These are phyloP conservation scores for Urechis unicinctus DNA, from an alignment of 2,888 invertebrate species.

Conservation along the genomic window DNA sequence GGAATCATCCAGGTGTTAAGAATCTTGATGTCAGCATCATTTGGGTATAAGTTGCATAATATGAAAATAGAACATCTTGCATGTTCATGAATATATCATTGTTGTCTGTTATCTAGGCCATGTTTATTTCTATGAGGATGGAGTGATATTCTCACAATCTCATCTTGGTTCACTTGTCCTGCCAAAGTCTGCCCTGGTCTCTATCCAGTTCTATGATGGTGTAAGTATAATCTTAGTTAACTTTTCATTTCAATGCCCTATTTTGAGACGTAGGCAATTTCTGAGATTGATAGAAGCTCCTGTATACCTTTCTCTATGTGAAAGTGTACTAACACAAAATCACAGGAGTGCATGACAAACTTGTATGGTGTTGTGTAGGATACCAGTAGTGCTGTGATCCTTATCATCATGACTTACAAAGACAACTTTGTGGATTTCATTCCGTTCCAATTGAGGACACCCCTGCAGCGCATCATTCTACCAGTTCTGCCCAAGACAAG, in stretches of 20 bases:
- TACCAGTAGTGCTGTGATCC: conserved; percentile 27
- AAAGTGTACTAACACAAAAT: too few species aligned
- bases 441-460: conserved; percentile 28
- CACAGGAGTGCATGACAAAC: too few species aligned
- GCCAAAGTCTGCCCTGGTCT: conserved; percentile 26
- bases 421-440: conserved; percentile 20
- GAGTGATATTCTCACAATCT: conserved; percentile 26
- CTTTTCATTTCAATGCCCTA: neutral
- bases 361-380: conserved; percentile 26
- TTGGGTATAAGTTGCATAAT: too few species aligned
- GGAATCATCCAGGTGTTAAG: too few species aligned
- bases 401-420: conserved; percentile 28
- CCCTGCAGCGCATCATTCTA: conserved; percentile 25
- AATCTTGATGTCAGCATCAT: too few species aligned
- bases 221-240: conserved; percentile 24
- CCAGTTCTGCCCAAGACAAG: conserved; percentile 35
- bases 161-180: conserved; percentile 31
- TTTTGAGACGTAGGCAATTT: too few species aligned
- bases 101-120: conserved; percentile 24
- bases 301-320: too few species aligned
- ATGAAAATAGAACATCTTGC: too few species aligned
- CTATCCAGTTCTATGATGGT: conserved; percentile 38
- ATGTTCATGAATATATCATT: too few species aligned
- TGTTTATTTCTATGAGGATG: conserved; percentile 33
- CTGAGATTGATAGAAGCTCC: too few species aligned